Base-by-base conservation (phyloP, 2,113 vertebrate species). In the Rousettus leschenaultii region DNA sequence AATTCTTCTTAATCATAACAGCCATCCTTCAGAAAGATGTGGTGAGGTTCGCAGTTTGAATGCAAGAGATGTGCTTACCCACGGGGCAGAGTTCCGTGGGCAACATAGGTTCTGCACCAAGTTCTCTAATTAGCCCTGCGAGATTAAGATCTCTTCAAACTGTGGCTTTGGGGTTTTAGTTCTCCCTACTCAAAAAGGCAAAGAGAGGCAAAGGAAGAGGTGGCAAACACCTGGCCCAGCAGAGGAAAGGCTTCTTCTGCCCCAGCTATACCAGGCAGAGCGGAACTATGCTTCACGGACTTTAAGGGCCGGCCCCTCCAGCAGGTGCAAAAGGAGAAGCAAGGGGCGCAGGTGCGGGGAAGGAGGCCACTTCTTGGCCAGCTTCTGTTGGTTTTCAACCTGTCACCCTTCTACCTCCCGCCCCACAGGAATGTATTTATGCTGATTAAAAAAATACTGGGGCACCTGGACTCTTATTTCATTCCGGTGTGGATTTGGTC, bases 171-270 rank as follows among this genome's bases (percentile, higher is more conserved):
- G 40, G 12, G 35, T 35, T 77, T 86, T 55, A 45, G 51, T 73
- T 95, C 59, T 85, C 28, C 5, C n/a, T 73, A 38, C 55, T 78
- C 77, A 85, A n/a, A 92, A 24, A 21, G n/a, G n/a, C n/a, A n/a
- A n/a, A n/a, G n/a, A 89, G 55, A 6, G 59, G 4, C 53, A 26
- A 24, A 45, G 16, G 24, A 59, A 43, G 55, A 90, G 3, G 8
- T 6, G 30, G 35, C 12, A 35, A 26, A 80, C 33, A 68, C 38
- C 35, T 33, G 61, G 40, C 4, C 2, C 40, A 6, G 10, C 12
- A 57, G 45, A 7, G 24, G 8, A 5, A 16, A 33, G 14, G 1
- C 22, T 51, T 66, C 70, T 74, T 13, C 26, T 6, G 80, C 18
- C 33, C 45, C 18, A 13, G 26, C 74, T 45, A 6, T 4, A 19